Percentiles rank a stretch among this genome's conserved stretches.
These are phyloP conservation scores for Octomys mimax DNA, from an alignment of 2,797 vertebrate genomes.

Conservation along the genomic window DNA sequence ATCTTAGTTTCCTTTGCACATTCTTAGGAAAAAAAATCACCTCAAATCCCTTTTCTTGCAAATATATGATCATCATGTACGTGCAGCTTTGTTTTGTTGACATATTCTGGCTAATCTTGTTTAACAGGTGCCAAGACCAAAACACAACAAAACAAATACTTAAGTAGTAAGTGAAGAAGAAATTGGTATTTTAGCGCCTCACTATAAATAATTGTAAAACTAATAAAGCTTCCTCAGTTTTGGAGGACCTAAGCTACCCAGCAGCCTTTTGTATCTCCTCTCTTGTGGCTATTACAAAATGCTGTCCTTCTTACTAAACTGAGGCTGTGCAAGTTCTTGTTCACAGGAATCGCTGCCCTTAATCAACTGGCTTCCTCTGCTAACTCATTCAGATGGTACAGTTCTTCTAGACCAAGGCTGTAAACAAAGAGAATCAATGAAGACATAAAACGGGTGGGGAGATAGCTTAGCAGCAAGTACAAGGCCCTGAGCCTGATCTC, in stretches of 20 bases:
- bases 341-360: background rate
- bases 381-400: conserved; percentile 49
- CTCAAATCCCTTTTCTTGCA: conserved; percentile 17
- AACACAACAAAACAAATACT: conserved; percentile 34
- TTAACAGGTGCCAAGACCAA: conserved; percentile 14
- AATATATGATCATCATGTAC: background rate
- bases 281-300: conserved; percentile 33
- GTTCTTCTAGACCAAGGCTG: conserved; percentile 46
- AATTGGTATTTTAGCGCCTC: conserved; percentile 15
- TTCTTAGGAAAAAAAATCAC: conserved; percentile 3
- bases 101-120: background rate
- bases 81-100: conserved; percentile 1
- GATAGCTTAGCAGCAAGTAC: no score
- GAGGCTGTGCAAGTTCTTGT: conserved; percentile 27
- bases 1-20: conserved; percentile 58
- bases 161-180: background rate
- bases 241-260: background rate
- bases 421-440: background rate
- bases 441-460: background rate
- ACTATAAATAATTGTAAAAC: background rate
- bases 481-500: no score
- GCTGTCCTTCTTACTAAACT: conserved; percentile 39
- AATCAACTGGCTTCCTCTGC: conserved; percentile 55
- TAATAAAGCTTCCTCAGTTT: background rate
- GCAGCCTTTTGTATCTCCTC: background rate